Evolutionary conservation across 2,888 invertebrate species (phyloP).

Genomic region (Polymixis flavicincta): DNA sequence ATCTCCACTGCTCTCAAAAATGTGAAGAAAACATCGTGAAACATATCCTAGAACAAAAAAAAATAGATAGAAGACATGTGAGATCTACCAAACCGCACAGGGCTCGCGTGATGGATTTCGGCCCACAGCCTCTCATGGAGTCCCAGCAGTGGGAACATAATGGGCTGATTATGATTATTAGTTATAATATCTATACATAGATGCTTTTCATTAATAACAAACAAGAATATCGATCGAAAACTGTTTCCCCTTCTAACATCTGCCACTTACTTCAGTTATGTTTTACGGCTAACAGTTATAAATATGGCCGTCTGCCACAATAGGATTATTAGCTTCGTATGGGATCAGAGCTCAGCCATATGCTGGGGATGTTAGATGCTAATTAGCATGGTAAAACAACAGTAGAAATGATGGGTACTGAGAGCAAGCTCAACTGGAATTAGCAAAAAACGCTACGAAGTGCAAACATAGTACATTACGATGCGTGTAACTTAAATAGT

Average conservation of each 20-base stretch:
- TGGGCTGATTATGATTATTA: too few species aligned
- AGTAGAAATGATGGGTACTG: background rate
- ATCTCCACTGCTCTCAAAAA: too few species aligned
- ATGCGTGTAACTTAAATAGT: too few species aligned
- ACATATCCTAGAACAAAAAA: too few species aligned
- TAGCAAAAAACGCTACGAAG: background rate
- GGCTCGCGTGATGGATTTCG: too few species aligned
- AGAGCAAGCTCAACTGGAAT: background rate
- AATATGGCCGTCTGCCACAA: conserved; percentile 13
- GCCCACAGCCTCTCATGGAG: too few species aligned
- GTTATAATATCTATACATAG: too few species aligned
- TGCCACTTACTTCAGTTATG: conserved; percentile 34
- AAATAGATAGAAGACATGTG: too few species aligned
- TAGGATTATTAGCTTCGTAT: conserved; percentile 17
- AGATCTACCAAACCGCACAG: too few species aligned
- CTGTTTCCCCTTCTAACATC: conserved; percentile 38
- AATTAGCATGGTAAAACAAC: background rate
- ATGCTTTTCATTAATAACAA: background rate
- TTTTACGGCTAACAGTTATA: conserved; percentile 33
- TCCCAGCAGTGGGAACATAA: too few species aligned
- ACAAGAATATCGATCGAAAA: conserved; percentile 11
- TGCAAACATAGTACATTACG: too few species aligned
- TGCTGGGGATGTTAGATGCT: background rate
- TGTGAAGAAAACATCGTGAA: too few species aligned
- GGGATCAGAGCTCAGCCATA: conserved; percentile 11